These are phyloP conservation scores for Noctuana brunneofusca DNA, from an alignment of 2,888 invertebrate species.

Conservation along the genomic window DNA sequence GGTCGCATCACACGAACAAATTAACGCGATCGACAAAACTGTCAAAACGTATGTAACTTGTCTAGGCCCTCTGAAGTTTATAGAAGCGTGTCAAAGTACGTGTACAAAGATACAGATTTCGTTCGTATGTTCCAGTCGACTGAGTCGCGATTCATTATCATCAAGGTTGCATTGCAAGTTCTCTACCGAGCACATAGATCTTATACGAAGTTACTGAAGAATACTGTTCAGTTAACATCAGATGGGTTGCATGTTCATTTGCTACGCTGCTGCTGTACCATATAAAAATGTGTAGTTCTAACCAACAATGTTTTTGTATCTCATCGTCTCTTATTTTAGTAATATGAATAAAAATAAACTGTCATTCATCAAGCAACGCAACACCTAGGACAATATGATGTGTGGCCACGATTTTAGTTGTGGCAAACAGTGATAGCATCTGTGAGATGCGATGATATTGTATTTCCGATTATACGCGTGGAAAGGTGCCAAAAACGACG, in stretches of 20 bases:
- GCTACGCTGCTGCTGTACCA: no score
- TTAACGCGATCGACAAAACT: no score
- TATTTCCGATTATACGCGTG: conserved; percentile 40
- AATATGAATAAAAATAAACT: not conserved
- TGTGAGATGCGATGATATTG: conserved; percentile 2
- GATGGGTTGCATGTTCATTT: no score
- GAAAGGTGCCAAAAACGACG: conserved; percentile 55
- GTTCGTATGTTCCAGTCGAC: not conserved
- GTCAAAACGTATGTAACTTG: no score
- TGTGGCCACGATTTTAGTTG: not conserved
- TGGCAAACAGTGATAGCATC: not conserved
- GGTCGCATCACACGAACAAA: no score
- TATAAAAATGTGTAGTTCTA: no score
- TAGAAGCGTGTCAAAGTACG: no score
- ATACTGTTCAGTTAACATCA: not conserved
- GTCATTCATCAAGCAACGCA: not conserved
- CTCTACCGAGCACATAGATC: not conserved
- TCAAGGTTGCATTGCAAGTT: not conserved
- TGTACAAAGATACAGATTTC: no score
- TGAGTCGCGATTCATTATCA: not conserved
- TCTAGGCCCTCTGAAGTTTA: no score
- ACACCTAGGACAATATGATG: not conserved
- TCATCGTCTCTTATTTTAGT: no score
- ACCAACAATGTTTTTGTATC: no score
- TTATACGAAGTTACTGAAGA: not conserved